Conservation (phyloP, 2,113 vertebrate genomes). For the Eptesicus fuscus region DNA sequence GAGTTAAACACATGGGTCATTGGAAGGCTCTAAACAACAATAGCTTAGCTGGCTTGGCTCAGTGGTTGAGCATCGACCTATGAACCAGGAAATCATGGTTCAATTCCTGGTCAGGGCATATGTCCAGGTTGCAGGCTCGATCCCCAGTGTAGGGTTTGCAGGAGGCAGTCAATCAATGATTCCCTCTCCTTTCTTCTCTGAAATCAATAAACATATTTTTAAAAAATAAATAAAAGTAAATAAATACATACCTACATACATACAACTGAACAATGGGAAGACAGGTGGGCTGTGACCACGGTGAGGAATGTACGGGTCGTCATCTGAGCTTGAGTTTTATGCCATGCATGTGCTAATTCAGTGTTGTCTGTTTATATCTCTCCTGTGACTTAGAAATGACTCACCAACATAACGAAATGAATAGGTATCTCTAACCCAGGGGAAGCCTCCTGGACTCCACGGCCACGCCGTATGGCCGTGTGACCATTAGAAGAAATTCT, state of each 20-base stretch:
- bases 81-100: no score
- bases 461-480: neutral
- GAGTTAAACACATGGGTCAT: neutral
- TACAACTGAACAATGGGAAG: neutral
- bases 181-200: no score
- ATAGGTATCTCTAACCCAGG: constrained; percentile 44
- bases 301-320: neutral
- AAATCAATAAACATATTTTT: no score
- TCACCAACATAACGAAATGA: constrained; percentile 27
- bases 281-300: neutral
- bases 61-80: no score
- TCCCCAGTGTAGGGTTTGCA: no score
- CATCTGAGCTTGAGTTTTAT: fast-evolving
- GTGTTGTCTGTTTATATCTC: constrained; percentile 16
- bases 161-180: no score
- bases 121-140: no score
- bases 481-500: constrained; percentile 52
- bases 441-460: constrained; percentile 7
- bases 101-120: no score
- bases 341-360: neutral
- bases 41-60: no score
- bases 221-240: no score
- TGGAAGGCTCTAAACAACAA: neutral
- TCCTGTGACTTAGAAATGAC: constrained; percentile 36
- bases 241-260: no score